phyloP scores from a whole-genome alignment of 2,888 invertebrate species.

The Eudasyphora cyanicolor region DNA sequence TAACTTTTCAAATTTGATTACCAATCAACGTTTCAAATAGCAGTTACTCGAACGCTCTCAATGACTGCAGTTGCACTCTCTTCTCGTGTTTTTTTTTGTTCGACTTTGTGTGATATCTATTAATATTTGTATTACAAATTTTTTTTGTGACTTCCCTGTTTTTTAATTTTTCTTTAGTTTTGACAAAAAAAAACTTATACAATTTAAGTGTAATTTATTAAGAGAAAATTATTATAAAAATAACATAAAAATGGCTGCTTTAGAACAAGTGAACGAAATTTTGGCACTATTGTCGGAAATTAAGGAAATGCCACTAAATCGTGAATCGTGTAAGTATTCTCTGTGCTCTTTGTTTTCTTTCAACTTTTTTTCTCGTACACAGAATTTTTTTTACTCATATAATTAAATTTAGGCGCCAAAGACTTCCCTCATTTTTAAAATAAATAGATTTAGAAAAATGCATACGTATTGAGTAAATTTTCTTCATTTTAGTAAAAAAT shows the following conservation, averaged over 20 bases:
- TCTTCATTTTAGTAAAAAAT: no score
- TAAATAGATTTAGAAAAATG: no score
- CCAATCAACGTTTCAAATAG: constrained; percentile 59
- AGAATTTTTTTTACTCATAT: no score
- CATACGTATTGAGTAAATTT: no score
- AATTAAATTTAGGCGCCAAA: no score
- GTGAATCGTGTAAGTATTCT: constrained; percentile 76
- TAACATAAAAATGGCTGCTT: constrained; percentile 73
- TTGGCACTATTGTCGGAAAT: constrained; percentile 73
- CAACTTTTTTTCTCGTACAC: no score
- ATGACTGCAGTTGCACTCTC: constrained; percentile 70
- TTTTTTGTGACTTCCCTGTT: constrained; percentile 33
- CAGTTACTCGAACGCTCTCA: constrained; percentile 70
- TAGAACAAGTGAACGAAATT: constrained; percentile 73
- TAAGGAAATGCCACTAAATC: constrained; percentile 74
- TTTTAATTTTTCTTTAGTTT: constrained; percentile 39
- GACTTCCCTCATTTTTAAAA: no score
- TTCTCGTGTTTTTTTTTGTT: constrained; percentile 38
- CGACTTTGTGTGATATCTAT: neutral
- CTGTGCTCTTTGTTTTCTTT: constrained; percentile 16
- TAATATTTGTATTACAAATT: neutral
- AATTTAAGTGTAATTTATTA: constrained; percentile 56
- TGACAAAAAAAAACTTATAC: constrained; percentile 47
- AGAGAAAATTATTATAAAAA: constrained; percentile 51
- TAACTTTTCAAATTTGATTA: constrained; percentile 14